These are phyloP conservation scores for Phalacrocorax pelagicus DNA, from an alignment of 2,113 vertebrate genomes.

Conservation along the genomic window DNA sequence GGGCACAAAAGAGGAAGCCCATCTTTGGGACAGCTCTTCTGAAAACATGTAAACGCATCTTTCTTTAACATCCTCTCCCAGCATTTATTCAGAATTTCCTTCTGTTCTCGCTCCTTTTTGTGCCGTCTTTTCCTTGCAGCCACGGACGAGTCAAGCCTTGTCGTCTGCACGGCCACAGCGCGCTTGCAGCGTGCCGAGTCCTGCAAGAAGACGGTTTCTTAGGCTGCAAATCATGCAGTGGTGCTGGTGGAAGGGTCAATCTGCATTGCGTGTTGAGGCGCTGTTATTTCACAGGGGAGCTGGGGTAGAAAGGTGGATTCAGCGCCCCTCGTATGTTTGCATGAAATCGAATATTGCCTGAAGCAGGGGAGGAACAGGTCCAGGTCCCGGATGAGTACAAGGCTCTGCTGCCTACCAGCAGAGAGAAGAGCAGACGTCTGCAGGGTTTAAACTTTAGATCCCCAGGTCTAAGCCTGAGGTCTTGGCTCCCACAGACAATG, in stretches of 20 bases:
- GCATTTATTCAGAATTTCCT: not conserved
- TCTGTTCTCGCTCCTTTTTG: not conserved
- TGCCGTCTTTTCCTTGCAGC: not conserved
- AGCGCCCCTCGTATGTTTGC: not conserved
- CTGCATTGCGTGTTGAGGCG: rapidly evolving
- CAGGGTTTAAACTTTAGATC: not conserved
- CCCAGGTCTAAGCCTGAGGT: not conserved
- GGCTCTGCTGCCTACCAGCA: not conserved
- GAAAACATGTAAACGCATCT: not conserved
- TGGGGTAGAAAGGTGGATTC: not conserved
- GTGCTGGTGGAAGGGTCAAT: not conserved
- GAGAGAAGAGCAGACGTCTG: not conserved
- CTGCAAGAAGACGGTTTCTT: no score
- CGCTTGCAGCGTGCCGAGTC: not conserved
- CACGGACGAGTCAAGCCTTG: not conserved
- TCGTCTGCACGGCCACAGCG: not conserved
- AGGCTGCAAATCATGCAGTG: rapidly evolving
- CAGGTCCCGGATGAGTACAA: not conserved
- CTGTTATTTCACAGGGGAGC: not conserved
- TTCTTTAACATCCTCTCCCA: not conserved
- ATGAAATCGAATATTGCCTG: not conserved
- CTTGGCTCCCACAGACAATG: not conserved
- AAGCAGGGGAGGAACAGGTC: not conserved
- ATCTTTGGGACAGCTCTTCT: not conserved
- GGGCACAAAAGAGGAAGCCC: rapidly evolving